Percentiles rank a stretch among this genome's conserved stretches.
These are phyloP conservation scores for Polyergus mexicanus DNA, from an alignment of 1,140 invertebrate species.

Conservation along the genomic window DNA sequence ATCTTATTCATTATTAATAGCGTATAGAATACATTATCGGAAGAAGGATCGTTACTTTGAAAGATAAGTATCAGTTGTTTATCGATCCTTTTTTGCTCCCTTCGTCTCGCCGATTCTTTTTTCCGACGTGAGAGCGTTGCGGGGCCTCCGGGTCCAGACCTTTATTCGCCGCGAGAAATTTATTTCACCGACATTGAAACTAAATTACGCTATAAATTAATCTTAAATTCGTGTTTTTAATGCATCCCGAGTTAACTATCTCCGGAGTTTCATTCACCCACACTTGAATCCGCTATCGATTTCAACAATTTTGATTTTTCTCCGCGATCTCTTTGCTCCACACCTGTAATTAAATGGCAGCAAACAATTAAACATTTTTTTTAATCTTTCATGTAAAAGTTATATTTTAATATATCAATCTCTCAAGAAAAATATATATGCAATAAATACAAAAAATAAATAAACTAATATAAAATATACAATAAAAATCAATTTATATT, in stretches of 20 bases:
- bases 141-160: constrained; percentile 29
- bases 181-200: constrained; percentile 75
- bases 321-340: background rate
- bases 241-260: constrained; percentile 40
- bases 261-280: background rate
- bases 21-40: no score
- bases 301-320: background rate
- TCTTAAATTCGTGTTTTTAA: constrained; percentile 72
- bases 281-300: background rate
- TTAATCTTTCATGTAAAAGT: background rate
- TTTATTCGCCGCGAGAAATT: constrained; percentile 70
- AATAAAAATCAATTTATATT: no score
- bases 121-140: no score
- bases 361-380: constrained; percentile 36
- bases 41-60: background rate
- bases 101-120: constrained; percentile 70
- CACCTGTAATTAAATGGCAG: constrained; percentile 20
- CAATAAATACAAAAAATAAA: no score
- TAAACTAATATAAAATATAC: no score
- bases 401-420: no score
- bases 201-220: constrained; percentile 79
- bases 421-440: no score
- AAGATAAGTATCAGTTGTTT: constrained; percentile 1
- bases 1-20: background rate
- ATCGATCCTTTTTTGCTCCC: constrained; percentile 4